phyloP scores from a whole-genome alignment of 2,888 invertebrate species.

The Brachypalpus laphriformis region DNA sequence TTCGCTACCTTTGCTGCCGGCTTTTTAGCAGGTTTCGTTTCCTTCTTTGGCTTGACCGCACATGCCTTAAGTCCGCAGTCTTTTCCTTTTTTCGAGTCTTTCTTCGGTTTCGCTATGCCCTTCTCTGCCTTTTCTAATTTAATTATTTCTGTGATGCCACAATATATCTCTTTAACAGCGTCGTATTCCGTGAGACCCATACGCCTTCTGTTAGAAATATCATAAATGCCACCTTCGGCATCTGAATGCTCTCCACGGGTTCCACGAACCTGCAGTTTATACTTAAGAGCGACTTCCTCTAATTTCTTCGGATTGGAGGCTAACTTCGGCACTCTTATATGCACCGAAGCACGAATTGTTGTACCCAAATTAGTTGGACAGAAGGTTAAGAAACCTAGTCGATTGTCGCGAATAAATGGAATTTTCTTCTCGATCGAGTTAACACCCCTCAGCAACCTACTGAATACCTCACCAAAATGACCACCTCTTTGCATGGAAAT shows the following conservation, averaged over 20 bases:
- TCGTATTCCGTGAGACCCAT: constrained; percentile 98
- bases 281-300: constrained; percentile 94
- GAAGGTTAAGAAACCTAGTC: constrained; percentile 98
- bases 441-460: constrained; percentile 93
- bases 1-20: too few species aligned
- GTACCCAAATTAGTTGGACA: constrained; percentile 99
- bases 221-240: constrained; percentile 96
- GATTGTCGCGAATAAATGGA: constrained; percentile 96
- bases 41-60: background rate
- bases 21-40: too few species aligned
- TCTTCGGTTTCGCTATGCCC: too few species aligned
- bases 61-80: too few species aligned
- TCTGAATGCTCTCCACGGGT: constrained; percentile 98
- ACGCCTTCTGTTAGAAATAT: constrained; percentile 98
- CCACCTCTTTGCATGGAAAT: constrained; percentile 99
- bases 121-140: constrained; percentile 90
- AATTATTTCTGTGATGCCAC: constrained; percentile 96
- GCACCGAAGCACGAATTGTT: constrained; percentile 98
- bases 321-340: constrained; percentile 97
- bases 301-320: constrained; percentile 94
- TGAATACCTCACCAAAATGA: constrained; percentile 94
- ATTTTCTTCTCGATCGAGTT: constrained; percentile 96
- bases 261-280: constrained; percentile 95
- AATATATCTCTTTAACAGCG: constrained; percentile 95
- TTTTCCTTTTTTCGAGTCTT: background rate